Percentiles rank a stretch among this genome's conserved stretches.
phyloP scores from a whole-genome alignment of 2,888 invertebrate genomes.

The Fabriciana adippe region DNA sequence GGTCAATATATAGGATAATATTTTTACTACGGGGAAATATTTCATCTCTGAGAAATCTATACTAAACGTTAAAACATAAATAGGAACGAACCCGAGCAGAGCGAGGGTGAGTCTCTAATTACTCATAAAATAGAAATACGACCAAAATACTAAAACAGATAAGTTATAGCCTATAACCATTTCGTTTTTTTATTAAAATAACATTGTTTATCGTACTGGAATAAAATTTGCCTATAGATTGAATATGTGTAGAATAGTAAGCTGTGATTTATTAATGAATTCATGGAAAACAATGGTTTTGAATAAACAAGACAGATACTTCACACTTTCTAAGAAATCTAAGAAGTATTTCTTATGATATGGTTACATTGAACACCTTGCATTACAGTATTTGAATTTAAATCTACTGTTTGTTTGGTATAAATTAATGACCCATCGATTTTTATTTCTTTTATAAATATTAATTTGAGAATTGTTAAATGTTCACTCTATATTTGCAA shows the following conservation, averaged over 20 bases:
- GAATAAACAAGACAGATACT: slow-evolving; percentile 12
- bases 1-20: too few relatives aligned
- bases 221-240: not conserved
- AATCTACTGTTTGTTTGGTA: too few relatives aligned
- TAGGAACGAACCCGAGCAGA: too few relatives aligned
- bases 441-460: too few relatives aligned
- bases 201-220: not conserved
- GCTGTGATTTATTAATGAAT: slow-evolving; percentile 17
- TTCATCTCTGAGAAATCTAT: too few relatives aligned
- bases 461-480: too few relatives aligned
- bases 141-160: not conserved
- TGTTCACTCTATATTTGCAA: too few relatives aligned
- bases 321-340: slow-evolving; percentile 27
- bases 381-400: not conserved
- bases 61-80: too few relatives aligned
- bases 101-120: too few relatives aligned
- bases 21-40: too few relatives aligned
- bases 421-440: too few relatives aligned
- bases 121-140: too few relatives aligned
- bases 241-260: slow-evolving; percentile 18
- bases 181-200: not conserved
- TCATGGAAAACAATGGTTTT: slow-evolving; percentile 29
- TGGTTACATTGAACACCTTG: not conserved
- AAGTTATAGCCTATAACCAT: not conserved
- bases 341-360: not conserved